Percentiles rank a stretch among this genome's conserved stretches.
These are phyloP conservation scores for Centropus bengalensis DNA, from an alignment of 2,113 vertebrate species.

Conservation along the genomic window DNA sequence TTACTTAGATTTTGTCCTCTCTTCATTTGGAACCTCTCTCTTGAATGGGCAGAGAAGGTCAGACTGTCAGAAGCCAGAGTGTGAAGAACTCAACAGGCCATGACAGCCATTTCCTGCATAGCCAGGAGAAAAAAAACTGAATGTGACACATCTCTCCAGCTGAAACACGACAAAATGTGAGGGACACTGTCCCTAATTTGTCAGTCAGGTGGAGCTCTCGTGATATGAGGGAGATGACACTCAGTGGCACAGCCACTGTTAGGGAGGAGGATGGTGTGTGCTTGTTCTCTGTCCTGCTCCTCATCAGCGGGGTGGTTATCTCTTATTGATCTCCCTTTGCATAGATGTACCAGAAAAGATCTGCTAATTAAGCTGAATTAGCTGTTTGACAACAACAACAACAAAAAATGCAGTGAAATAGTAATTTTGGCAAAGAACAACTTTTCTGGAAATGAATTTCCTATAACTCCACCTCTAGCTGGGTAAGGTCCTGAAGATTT, in stretches of 20 bases:
- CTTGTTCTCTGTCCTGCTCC: neutral
- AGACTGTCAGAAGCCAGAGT: neutral
- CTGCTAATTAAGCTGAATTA: neutral
- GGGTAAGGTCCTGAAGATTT: neutral
- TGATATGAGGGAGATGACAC: neutral
- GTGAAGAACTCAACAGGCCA: neutral
- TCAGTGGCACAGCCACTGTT: fast-evolving
- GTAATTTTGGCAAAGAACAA: neutral
- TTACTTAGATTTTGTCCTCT: neutral
- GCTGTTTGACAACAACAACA: neutral
- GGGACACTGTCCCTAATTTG: neutral
- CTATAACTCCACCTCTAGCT: neutral
- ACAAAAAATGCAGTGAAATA: neutral
- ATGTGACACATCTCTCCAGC: neutral
- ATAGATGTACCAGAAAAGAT: neutral
- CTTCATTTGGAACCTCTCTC: neutral
- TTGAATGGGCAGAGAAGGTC: neutral
- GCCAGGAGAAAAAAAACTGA: neutral
- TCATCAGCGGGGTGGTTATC: neutral
- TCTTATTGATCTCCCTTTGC: neutral
- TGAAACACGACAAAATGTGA: fast-evolving
- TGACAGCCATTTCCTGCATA: fast-evolving
- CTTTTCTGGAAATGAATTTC: conserved; percentile 43
- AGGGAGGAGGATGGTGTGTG: neutral
- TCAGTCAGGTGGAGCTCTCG: neutral